These are phyloP conservation scores for Phocoena sinus DNA, from an alignment of 2,113 vertebrate genomes.

Conservation along the genomic window DNA sequence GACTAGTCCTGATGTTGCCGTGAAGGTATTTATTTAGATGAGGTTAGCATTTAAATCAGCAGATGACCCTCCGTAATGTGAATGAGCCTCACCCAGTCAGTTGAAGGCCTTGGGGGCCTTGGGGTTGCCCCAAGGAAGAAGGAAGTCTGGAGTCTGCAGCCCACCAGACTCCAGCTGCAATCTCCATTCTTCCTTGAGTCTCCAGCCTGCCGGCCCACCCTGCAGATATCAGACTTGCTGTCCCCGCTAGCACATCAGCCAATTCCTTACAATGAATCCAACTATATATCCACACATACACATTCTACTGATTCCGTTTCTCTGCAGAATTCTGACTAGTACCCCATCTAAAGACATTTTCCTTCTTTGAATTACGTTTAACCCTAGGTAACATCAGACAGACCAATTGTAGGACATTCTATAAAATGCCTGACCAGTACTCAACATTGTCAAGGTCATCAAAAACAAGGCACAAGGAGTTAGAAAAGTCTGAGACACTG, in stretches of 20 bases:
- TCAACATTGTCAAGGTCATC: not conserved
- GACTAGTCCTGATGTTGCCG: too few species aligned
- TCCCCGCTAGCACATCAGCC: not conserved
- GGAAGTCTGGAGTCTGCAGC: not conserved
- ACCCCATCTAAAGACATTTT: not conserved
- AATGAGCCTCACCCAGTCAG: not conserved
- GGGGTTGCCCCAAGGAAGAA: not conserved
- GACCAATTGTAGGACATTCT: too few species aligned
- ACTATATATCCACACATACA: not conserved
- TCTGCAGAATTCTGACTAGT: not conserved
- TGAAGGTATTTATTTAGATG: not conserved
- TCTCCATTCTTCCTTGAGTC: too few species aligned
- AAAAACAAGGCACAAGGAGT: not conserved
- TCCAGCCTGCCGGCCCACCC: too few species aligned
- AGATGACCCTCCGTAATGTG: rapidly evolving
- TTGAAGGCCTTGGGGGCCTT: not conserved
- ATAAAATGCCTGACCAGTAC: not conserved
- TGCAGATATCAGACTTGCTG: not conserved
- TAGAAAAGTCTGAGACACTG: not conserved
- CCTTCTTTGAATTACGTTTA: not conserved
- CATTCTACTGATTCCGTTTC: not conserved
- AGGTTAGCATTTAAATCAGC: not conserved
- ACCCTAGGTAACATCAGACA: not conserved
- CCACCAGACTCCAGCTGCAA: not conserved
- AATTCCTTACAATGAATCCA: not conserved